A percentile compares a stretch with the other conserved stretches of the same genome.
phyloP scores from a whole-genome alignment of 2,797 vertebrate species.

The Delichon dasypus region DNA sequence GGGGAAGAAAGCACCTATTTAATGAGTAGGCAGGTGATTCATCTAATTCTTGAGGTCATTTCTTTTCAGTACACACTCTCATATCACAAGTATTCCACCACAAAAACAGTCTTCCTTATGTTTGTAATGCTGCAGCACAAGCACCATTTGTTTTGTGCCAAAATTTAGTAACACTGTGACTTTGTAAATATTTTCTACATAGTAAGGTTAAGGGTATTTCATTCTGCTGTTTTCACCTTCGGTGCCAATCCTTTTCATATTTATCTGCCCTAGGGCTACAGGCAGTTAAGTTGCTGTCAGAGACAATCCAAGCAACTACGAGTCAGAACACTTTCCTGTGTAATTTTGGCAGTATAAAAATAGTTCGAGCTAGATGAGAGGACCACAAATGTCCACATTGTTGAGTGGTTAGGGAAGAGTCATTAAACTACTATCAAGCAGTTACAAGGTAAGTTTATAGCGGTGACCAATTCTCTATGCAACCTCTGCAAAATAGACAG shows the following conservation, averaged over 20 bases:
- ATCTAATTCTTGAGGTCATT: background rate
- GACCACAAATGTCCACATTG: background rate
- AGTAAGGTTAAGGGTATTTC: background rate
- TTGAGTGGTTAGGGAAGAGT: background rate
- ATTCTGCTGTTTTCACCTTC: background rate
- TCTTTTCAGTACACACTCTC: background rate
- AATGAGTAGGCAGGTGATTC: background rate
- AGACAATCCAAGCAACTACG: background rate
- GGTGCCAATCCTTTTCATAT: background rate
- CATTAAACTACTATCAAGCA: background rate
- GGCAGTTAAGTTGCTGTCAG: background rate
- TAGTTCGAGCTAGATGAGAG: background rate
- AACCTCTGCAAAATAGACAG: background rate
- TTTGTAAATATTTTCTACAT: background rate
- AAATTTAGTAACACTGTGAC: background rate
- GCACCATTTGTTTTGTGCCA: background rate
- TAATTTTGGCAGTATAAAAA: background rate
- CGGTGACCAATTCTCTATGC: background rate
- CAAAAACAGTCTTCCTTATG: background rate
- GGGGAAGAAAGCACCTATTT: background rate
- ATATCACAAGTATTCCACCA: background rate
- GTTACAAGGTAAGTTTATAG: background rate
- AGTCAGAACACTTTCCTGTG: background rate
- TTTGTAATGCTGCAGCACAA: background rate
- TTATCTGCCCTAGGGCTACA: background rate